These are phyloP conservation scores for Pavo muticus DNA, from an alignment of 2,113 vertebrate species.

Conservation along the genomic window DNA sequence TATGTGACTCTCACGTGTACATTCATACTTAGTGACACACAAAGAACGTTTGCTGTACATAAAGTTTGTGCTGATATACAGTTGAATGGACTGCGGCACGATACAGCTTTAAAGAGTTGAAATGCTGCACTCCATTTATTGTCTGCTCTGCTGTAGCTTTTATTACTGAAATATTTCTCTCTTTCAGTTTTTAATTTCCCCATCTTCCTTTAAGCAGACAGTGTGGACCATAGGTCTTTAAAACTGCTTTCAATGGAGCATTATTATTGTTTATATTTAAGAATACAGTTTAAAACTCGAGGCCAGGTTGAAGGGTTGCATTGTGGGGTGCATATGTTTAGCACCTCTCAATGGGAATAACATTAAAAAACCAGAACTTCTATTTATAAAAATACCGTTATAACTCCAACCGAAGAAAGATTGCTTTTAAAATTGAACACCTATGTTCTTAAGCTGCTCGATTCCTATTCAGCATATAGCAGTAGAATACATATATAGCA, in stretches of 20 bases:
- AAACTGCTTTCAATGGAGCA: neutral
- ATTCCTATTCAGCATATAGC: neutral
- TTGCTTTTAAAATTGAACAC: neutral
- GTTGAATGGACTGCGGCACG: neutral
- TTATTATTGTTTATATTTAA: neutral
- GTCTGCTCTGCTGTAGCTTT: neutral
- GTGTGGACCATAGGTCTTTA: neutral
- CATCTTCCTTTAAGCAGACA: neutral
- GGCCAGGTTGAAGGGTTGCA: neutral
- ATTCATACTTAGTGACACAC: neutral
- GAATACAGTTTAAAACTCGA: neutral
- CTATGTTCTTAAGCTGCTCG: neutral
- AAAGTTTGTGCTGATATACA: neutral
- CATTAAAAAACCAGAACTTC: neutral
- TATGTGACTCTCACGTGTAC: fast-evolving
- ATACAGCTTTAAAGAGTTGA: neutral
- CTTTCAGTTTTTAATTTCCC: neutral
- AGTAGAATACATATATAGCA: neutral
- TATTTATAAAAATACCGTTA: neutral
- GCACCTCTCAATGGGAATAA: neutral
- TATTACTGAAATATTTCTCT: neutral
- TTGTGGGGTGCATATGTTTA: neutral
- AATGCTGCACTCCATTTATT: neutral
- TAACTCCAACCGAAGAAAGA: neutral
- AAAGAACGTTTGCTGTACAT: neutral